A percentile compares a stretch with the other conserved stretches of the same genome.
These are phyloP conservation scores for Bambusicola thoracicus DNA, from an alignment of 2,113 vertebrate genomes.

Conservation along the genomic window DNA sequence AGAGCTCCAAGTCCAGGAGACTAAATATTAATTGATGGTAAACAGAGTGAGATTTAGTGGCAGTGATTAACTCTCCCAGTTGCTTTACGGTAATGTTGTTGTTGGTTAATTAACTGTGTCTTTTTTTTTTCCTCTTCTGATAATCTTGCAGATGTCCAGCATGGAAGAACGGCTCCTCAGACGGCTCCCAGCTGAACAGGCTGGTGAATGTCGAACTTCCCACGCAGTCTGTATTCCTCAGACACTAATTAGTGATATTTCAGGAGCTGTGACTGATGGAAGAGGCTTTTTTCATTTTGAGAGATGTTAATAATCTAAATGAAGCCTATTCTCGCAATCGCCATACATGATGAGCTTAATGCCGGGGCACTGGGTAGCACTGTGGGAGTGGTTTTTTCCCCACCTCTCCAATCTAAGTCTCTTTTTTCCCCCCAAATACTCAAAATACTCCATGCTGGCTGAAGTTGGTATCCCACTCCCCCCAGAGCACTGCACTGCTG, in stretches of 20 bases:
- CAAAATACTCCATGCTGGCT: not conserved
- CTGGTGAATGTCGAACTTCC: slow-evolving; percentile 52
- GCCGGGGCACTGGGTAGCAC: not conserved
- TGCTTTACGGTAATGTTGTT: not conserved
- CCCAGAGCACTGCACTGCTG: rapidly evolving
- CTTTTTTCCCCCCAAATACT: not conserved
- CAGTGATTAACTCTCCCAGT: slow-evolving; percentile 49
- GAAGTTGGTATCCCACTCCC: not conserved
- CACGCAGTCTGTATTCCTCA: slow-evolving; percentile 62
- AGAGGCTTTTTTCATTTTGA: not conserved
- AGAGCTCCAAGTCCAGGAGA: not conserved
- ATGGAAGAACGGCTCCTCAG: slow-evolving; percentile 13
- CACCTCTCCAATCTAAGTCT: too few species aligned
- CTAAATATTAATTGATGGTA: slow-evolving; percentile 58
- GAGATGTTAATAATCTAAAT: not conserved
- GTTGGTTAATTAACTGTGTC: slow-evolving; percentile 51
- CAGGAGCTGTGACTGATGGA: slow-evolving; percentile 35
- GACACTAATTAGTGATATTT: slow-evolving; percentile 64
- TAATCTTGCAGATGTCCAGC: slow-evolving; percentile 36
- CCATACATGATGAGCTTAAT: not conserved
- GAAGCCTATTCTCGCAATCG: not conserved
- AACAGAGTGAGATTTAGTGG: slow-evolving; percentile 50
- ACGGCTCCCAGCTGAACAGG: slow-evolving; percentile 45
- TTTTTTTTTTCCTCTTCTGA: not conserved
- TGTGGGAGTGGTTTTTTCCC: rapidly evolving